Base-by-base conservation (phyloP, 2,888 invertebrate species). In the Dysmachus trigonus region DNA sequence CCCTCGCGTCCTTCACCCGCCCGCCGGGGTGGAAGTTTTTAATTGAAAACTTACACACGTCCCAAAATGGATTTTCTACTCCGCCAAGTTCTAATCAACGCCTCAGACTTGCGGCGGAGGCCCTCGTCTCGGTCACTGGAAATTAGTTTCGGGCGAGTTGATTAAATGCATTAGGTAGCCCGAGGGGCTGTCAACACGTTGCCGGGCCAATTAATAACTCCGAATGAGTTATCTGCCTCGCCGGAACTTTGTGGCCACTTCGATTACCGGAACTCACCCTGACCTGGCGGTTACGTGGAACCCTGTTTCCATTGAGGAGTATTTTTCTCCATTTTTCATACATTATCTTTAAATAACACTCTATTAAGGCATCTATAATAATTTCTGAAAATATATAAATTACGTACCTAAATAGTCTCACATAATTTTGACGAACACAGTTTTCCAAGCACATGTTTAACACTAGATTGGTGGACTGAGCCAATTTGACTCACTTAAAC, bases 11-110 rank as follows among this genome's bases (percentile, higher is more conserved):
- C 22, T 10, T 18, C 3, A 27, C 22, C 62, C 2, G 15, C 33
- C 33, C 15, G 8, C 7, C 18, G 8, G 53, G 62, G 27, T 10
- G 47, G 31, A 83, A 83, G 41, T 71, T 83, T 83, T 83, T 83
- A 83, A 83, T 83, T 83, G 72, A 83, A 83, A 83, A 72, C 41
- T 83, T 38, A 83, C 72, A 72, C 83, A 83, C 83, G 83, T 83
- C 13, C 72, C 27, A 6, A 30, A 41, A 72, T 72, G 72, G 72
- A 38, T 83, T 71, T 71, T 83, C 83, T 47, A 71, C 53, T 83
- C 30, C 72, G 31, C 72, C 38, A 41, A 72, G 83, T 83, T 83
- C 71, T 83, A 71, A 83, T 83, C 83, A 83, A 83, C 15, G 15
- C 22, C 35, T 41, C 38, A 83, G 18, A 83, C 72, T 47, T 47